These are phyloP conservation scores for Atta colombica DNA, from an alignment of 1,140 invertebrate species.

Conservation along the genomic window DNA sequence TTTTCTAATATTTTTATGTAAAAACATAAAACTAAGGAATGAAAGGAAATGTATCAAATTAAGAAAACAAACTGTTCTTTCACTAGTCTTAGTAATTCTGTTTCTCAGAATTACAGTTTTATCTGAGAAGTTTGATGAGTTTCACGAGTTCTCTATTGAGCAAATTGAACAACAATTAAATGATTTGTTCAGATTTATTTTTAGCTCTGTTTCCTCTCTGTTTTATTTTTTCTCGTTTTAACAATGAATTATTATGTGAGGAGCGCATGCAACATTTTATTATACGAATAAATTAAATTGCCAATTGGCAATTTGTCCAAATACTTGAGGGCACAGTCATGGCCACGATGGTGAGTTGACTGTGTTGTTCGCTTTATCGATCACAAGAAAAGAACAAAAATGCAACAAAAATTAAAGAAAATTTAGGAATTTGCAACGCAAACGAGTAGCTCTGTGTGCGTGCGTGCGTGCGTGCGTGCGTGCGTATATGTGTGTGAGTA, in stretches of 20 bases:
- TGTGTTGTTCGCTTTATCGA: background rate
- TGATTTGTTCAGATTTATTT: constrained; percentile 31
- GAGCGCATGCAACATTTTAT: background rate
- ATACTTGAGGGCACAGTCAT: constrained; percentile 44
- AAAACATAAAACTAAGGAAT: background rate
- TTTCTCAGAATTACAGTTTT: background rate
- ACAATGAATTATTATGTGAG: constrained; percentile 34
- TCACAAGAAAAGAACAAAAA: background rate
- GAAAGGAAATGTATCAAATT: background rate
- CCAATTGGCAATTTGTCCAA: constrained; percentile 61
- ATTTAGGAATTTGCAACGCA: background rate
- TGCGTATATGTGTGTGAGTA: too few species aligned
- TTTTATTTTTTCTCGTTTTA: constrained; percentile 5
- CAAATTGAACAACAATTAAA: background rate
- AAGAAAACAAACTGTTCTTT: background rate
- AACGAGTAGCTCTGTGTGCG: background rate
- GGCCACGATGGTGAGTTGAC: background rate
- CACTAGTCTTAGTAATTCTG: background rate
- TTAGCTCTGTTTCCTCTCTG: background rate
- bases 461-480: too few species aligned
- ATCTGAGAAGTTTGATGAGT: background rate
- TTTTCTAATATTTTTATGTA: background rate
- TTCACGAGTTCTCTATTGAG: background rate
- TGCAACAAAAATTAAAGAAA: background rate
- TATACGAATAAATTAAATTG: constrained; percentile 53